A percentile compares a stretch with the other conserved stretches of the same genome.
Evolutionary conservation across 2,888 invertebrate species (phyloP).

Genomic region (Cordylochernes scorpioides): DNA sequence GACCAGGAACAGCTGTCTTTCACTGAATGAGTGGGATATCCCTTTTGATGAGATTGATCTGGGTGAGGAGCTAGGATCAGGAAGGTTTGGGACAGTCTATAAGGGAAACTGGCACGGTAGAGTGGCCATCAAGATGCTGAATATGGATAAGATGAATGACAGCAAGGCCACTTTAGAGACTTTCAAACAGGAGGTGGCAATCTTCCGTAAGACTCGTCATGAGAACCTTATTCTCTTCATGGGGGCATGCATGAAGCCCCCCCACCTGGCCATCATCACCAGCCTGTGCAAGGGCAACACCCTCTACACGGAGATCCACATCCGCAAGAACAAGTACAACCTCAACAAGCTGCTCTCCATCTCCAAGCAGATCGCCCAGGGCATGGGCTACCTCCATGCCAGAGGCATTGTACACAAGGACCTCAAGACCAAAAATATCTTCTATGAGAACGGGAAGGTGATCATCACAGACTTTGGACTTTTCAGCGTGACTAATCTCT

Average conservation of each 20-base stretch:
- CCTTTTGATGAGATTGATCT: constrained; percentile 77
- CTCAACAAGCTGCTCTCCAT: constrained; percentile 72
- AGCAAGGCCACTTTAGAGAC: constrained; percentile 62
- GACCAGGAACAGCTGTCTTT: no score
- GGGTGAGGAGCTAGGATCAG: constrained; percentile 61
- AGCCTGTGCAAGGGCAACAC: constrained; percentile 88
- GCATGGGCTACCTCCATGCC: constrained; percentile 96
- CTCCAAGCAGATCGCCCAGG: constrained; percentile 77
- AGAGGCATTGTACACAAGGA: constrained; percentile 92
- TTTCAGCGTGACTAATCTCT: constrained; percentile 82
- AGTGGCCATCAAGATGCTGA: constrained; percentile 80
- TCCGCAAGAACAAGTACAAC: constrained; percentile 71
- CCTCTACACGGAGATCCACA: constrained; percentile 70
- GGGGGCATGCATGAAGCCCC: constrained; percentile 97
- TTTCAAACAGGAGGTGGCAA: constrained; percentile 82
- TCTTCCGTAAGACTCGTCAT: constrained; percentile 86
- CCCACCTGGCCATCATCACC: constrained; percentile 81
- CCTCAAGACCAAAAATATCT: constrained; percentile 91
- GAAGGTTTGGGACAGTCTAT: constrained; percentile 78
- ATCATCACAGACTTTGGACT: constrained; percentile 96
- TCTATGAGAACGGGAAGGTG: constrained; percentile 86
- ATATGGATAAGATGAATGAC: constrained; percentile 65
- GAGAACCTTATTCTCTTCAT: constrained; percentile 94
- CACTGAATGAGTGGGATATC: constrained; percentile 92
- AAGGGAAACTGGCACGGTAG: constrained; percentile 87